Evolutionary conservation across 2,113 vertebrate species (phyloP).

Genomic region (Aythya baeri): DNA sequence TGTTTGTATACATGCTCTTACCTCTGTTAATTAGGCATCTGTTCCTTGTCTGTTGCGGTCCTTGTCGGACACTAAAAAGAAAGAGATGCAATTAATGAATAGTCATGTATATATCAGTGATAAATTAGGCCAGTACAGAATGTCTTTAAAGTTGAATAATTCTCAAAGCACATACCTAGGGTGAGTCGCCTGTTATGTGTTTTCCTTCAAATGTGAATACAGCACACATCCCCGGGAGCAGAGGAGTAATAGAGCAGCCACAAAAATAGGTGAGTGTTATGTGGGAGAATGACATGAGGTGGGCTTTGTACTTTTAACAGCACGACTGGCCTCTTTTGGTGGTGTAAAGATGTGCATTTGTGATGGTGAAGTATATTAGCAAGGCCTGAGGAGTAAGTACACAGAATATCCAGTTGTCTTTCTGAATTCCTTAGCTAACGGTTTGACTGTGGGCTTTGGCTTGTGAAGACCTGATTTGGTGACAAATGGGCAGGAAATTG

Average conservation of each 20-base stretch:
- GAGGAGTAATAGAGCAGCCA: background rate
- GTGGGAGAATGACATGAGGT: background rate
- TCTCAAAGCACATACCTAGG: background rate
- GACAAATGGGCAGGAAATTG: background rate
- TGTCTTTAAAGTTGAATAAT: background rate
- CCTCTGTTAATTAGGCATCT: slow-evolving; percentile 47
- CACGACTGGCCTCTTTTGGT: background rate
- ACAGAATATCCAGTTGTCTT: background rate
- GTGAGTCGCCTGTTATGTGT: background rate
- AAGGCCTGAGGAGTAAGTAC: background rate
- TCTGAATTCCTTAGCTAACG: background rate
- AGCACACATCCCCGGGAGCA: background rate
- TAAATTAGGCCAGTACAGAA: background rate
- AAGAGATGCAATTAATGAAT: background rate
- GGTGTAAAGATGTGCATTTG: background rate
- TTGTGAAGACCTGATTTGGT: background rate
- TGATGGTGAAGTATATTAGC: background rate
- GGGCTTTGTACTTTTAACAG: background rate
- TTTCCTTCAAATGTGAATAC: background rate
- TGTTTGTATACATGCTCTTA: background rate
- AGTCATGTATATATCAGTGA: background rate
- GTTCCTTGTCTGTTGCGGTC: slow-evolving; percentile 36
- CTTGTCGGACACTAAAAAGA: slow-evolving; percentile 50
- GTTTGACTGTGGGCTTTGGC: background rate
- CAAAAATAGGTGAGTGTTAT: background rate